Evolutionary conservation across 2,113 vertebrate genomes (phyloP).

Genomic region (Glaucidium brasilianum): DNA sequence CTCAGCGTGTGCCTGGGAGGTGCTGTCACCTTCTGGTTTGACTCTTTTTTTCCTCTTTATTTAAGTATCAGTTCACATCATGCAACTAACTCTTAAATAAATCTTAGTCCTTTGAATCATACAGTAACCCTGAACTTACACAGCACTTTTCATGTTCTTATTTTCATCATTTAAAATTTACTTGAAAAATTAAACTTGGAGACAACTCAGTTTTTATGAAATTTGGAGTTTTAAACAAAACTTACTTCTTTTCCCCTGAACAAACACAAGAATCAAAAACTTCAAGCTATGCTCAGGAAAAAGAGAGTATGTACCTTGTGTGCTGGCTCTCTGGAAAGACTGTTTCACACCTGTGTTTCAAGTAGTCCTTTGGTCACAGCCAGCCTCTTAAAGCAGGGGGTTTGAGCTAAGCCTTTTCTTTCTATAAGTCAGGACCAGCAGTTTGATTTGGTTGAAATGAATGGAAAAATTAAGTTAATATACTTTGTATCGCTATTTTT

Average conservation of each 20-base stretch:
- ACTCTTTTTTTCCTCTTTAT: background rate
- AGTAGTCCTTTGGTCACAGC: background rate
- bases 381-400: background rate
- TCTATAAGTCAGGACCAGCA: background rate
- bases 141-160: background rate
- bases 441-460: background rate
- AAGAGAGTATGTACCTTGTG: background rate
- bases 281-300: background rate
- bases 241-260: background rate
- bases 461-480: background rate
- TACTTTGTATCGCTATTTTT: background rate
- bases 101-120: background rate
- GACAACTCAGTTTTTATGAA: background rate
- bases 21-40: too few relatives aligned
- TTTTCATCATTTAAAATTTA: background rate
- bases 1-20: rapidly evolving
- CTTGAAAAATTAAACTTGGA: background rate
- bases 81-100: background rate
- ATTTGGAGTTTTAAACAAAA: background rate
- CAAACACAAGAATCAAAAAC: background rate
- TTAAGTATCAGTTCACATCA: background rate
- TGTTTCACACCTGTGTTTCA: background rate
- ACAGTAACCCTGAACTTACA: background rate
- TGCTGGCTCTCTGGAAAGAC: background rate
- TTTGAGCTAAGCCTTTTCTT: background rate